These are phyloP conservation scores for Acanthurus leucopareius DNA, from an alignment of 2,797 vertebrate species.

Conservation along the genomic window DNA sequence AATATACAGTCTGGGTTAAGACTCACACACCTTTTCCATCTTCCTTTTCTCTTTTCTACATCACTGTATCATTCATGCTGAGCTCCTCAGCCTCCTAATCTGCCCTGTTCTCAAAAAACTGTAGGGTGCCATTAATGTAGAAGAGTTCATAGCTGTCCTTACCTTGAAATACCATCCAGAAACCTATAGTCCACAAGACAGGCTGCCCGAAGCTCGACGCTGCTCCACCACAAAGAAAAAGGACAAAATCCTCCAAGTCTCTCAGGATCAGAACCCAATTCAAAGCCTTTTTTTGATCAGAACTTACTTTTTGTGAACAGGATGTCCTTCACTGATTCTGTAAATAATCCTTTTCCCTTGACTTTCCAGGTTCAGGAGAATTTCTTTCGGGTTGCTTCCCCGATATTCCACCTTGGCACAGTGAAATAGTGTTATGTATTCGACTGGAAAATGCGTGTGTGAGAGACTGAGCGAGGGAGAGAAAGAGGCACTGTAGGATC, in stretches of 20 bases:
- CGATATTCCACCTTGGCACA: constrained; percentile 74
- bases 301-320: constrained; percentile 71
- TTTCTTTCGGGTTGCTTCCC: constrained; percentile 43
- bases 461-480: constrained; percentile 38
- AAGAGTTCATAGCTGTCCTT: constrained; percentile 61
- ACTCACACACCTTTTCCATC: constrained; percentile 12
- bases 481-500: constrained; percentile 55
- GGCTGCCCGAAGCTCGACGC: constrained; percentile 58
- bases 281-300: constrained; percentile 51
- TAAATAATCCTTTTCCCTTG: constrained; percentile 63
- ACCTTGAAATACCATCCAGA: constrained; percentile 80
- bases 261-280: constrained; percentile 47
- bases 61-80: constrained; percentile 15
- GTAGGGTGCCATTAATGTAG: constrained; percentile 27
- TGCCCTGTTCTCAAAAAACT: constrained; percentile 44
- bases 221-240: constrained; percentile 52
- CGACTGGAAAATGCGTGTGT: constrained; percentile 54
- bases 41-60: neutral
- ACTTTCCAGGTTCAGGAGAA: constrained; percentile 56
- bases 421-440: constrained; percentile 67
- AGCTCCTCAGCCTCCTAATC: constrained; percentile 47
- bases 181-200: constrained; percentile 78
- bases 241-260: constrained; percentile 64
- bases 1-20: constrained; percentile 18
- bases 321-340: constrained; percentile 69